phyloP scores from a whole-genome alignment of 1,140 invertebrate genomes.

The Gyrodactylus salaris region DNA sequence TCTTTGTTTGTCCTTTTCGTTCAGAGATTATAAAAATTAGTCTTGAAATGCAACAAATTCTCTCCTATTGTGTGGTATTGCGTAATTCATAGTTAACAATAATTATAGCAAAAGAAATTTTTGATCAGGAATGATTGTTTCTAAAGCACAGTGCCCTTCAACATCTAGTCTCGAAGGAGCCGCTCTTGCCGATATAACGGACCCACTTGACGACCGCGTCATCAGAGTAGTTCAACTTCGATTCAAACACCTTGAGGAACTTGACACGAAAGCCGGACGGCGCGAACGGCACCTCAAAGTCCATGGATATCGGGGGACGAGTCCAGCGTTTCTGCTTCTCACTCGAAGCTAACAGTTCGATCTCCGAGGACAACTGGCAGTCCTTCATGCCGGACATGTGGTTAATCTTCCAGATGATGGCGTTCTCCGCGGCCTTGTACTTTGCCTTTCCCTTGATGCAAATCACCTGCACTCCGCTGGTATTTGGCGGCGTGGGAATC shows the following conservation, averaged over 20 bases:
- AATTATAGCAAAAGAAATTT: no score
- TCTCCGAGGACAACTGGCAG: slow-evolving; percentile 90
- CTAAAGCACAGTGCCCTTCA: slow-evolving; percentile 8
- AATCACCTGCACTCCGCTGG: slow-evolving; percentile 85
- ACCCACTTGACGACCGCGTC: slow-evolving; percentile 99
- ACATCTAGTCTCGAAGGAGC: slow-evolving; percentile 92
- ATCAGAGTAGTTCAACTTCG: slow-evolving; percentile 95
- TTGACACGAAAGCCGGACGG: slow-evolving; percentile 93
- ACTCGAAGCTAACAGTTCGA: slow-evolving; percentile 71
- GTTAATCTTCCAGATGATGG: slow-evolving; percentile 99
- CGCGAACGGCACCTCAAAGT: slow-evolving; percentile 83
- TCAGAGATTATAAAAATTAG: no score
- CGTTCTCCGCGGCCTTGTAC: slow-evolving; percentile 97
- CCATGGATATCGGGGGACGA: slow-evolving; percentile 98
- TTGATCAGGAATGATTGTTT: background rate
- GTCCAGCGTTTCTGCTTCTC: slow-evolving; percentile 88
- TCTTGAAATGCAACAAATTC: no score
- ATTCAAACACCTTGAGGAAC: slow-evolving; percentile 95
- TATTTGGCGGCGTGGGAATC: slow-evolving; percentile 90
- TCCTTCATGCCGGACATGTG: slow-evolving; percentile 99
- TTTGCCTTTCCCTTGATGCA: slow-evolving; percentile 97
- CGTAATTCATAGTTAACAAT: no score
- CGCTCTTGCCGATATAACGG: slow-evolving; percentile 85
- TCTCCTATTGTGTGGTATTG: no score
- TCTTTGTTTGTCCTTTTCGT: no score